Percentiles rank a stretch among this genome's conserved stretches.
These are phyloP conservation scores for Xenus cinereus DNA, from an alignment of 2,113 vertebrate genomes.

Conservation along the genomic window DNA sequence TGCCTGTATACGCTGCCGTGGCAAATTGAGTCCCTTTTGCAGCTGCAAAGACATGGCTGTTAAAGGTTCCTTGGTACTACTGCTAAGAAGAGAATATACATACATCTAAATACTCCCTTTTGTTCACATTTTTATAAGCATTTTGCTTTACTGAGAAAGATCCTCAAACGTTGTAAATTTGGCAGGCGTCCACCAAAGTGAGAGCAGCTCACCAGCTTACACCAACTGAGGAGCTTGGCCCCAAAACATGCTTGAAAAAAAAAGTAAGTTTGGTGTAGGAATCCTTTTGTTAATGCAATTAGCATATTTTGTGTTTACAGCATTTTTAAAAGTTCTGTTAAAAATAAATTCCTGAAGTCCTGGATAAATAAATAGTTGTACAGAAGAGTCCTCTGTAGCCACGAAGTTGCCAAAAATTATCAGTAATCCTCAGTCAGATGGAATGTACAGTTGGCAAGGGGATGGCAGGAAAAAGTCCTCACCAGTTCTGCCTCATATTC, in stretches of 20 bases:
- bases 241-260: background rate
- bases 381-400: constrained; percentile 64
- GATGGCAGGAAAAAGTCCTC: constrained; percentile 55
- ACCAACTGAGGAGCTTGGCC: background rate
- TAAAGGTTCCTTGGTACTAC: background rate
- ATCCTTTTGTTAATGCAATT: constrained; percentile 61
- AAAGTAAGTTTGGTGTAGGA: background rate
- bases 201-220: background rate
- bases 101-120: background rate
- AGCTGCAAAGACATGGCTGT: background rate
- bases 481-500: constrained; percentile 51
- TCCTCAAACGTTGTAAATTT: background rate
- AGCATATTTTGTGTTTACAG: constrained; percentile 30
- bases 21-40: background rate
- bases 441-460: constrained; percentile 71
- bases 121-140: background rate
- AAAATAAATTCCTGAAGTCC: constrained; percentile 66
- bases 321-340: constrained; percentile 58
- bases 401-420: constrained; percentile 71
- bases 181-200: background rate
- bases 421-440: constrained; percentile 70
- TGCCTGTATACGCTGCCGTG: background rate
- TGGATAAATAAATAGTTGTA: constrained; percentile 70
- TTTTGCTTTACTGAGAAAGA: background rate
- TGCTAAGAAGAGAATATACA: background rate